These are phyloP conservation scores for Octonoba sinensis DNA, from an alignment of 2,888 invertebrate genomes.

Conservation along the genomic window DNA sequence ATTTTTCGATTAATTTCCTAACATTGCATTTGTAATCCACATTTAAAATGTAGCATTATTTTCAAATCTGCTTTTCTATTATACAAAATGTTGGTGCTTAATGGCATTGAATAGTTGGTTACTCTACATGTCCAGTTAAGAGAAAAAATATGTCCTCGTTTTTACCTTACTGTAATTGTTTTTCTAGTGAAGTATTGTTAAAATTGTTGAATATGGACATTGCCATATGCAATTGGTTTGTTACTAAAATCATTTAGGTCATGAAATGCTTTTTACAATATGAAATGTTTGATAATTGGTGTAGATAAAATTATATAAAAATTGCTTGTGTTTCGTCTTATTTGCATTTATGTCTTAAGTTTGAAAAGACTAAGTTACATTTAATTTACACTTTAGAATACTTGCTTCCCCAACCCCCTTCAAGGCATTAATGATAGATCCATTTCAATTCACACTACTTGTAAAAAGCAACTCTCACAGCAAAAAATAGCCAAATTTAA, in stretches of 20 bases:
- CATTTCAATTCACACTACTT: no score
- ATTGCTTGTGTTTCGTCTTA: conserved; percentile 12
- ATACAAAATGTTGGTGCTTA: conserved; percentile 19
- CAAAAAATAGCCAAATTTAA: no score
- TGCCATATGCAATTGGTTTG: conserved; percentile 50
- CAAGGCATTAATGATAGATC: no score
- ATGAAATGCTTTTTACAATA: conserved; percentile 50
- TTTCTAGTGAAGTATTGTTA: conserved; percentile 20
- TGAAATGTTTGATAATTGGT: conserved; percentile 59
- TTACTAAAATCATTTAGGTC: conserved; percentile 35
- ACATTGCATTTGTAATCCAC: no score
- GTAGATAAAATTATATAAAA: conserved; percentile 59
- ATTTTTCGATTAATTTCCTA: no score
- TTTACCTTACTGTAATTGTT: background rate
- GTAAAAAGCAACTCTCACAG: no score
- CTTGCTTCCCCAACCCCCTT: no score
- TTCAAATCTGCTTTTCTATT: background rate
- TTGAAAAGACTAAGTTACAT: background rate
- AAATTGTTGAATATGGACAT: conserved; percentile 30
- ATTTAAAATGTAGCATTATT: background rate
- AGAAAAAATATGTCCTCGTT: no score
- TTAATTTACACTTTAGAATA: no score
- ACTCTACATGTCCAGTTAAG: conserved; percentile 4
- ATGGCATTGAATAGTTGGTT: conserved; percentile 10
- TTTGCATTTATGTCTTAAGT: background rate